Evolutionary conservation across 2,888 invertebrate genomes (phyloP), one percentile per base, ranked within the genome.

Genomic region (Panopea generosa): DNA sequence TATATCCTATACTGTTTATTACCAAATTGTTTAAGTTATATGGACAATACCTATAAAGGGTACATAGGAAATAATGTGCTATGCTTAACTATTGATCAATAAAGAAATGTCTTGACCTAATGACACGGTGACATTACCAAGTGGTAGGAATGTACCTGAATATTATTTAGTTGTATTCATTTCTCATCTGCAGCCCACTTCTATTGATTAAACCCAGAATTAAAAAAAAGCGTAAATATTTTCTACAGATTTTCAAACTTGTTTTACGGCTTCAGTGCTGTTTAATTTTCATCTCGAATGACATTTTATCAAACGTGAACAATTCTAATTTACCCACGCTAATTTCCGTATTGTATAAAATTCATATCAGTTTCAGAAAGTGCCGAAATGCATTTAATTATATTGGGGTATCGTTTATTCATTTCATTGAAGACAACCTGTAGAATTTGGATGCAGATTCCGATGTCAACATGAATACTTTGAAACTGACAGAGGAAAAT

Each of bases 311-410:
- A 66, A 65, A 66, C 45, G 20, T 38, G 49, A 43, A 71, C 71
- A 65, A 65, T 65, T 59, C 53, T 24, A 20, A 53, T 66, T 45
- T 66, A 22, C 38, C 62, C 43, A 71, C 38, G 55, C 72, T 72
- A 72, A 72, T 72, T 72, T 67, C 52, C 33, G 26, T 33, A 59
- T 73, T 73, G 73, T 73, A 27, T 56, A 53, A 50, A 61, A 61
- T 67, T 62, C 61, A 61, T 73, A 73, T 73, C 67, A 57, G 56
- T 73, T 67, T 73, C 67, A 67, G 26, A 62, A 45, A 47, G 50
- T 22, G 27, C 38, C 22, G n/a, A 43, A 53, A 62, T 61, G 52
- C 49, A 67, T 67, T 73, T 73, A 62, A 73, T 73, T 73, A 73
- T 73, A 56, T 62, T 61, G 67, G 55, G 47, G 66, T 61, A 67